Evolutionary conservation across 2,888 invertebrate genomes (phyloP).

Genomic region (Cyclophora punctaria): DNA sequence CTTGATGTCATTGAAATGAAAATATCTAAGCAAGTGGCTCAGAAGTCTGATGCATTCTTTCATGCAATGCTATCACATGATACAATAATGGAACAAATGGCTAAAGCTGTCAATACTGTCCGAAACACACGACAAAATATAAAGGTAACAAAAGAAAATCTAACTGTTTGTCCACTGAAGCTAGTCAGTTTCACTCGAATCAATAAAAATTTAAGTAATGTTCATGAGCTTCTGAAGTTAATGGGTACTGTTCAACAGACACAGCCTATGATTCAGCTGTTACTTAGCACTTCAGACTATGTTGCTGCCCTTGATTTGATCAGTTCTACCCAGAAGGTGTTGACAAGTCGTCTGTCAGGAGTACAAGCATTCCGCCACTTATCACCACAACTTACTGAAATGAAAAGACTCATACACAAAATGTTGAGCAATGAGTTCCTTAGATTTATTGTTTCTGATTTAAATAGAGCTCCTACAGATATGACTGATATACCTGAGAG

Average conservation of each 20-base stretch:
- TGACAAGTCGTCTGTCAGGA: slow-evolving; percentile 91
- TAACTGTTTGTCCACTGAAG: slow-evolving; percentile 87
- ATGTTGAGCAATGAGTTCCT: slow-evolving; percentile 97
- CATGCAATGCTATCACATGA: slow-evolving; percentile 99
- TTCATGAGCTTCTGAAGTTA: slow-evolving; percentile 86
- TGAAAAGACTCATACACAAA: slow-evolving; percentile 96
- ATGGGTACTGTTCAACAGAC: slow-evolving; percentile 98
- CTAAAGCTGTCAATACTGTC: slow-evolving; percentile 85
- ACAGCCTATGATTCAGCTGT: slow-evolving; percentile 95
- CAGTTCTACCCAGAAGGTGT: slow-evolving; percentile 94
- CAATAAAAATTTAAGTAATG: slow-evolving; percentile 77
- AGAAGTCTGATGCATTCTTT: slow-evolving; percentile 97
- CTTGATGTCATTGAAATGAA: slow-evolving; percentile 96
- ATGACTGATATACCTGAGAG: slow-evolving; percentile 80
- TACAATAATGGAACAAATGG: slow-evolving; percentile 95
- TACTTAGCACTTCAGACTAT: slow-evolving; percentile 96
- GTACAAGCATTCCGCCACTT: slow-evolving; percentile 96
- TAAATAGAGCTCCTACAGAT: slow-evolving; percentile 85
- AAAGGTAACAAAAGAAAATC: slow-evolving; percentile 82
- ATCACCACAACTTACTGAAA: slow-evolving; percentile 95
- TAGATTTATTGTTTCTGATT: slow-evolving; percentile 90
- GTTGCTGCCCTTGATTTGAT: slow-evolving; percentile 98
- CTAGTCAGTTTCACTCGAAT: slow-evolving; percentile 82
- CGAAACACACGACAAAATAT: slow-evolving; percentile 83
- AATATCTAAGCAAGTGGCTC: slow-evolving; percentile 93